Percentiles rank a stretch among this genome's conserved stretches.
Evolutionary conservation across 2,113 vertebrate genomes (phyloP).

Genomic region (Trogon melanurus): DNA sequence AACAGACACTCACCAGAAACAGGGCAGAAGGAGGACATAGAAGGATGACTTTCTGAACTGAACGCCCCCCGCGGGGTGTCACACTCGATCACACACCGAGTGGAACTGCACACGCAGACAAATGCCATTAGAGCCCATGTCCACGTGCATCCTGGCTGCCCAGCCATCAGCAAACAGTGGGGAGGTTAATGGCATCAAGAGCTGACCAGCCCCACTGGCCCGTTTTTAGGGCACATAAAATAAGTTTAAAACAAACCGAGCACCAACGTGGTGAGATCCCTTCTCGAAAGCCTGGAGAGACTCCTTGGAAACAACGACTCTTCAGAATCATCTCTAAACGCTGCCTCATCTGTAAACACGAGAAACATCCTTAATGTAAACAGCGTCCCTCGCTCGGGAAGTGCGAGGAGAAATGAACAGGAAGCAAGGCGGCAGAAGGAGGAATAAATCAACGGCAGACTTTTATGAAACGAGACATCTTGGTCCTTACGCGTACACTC

Average conservation of each 20-base stretch:
- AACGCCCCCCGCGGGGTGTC: background rate
- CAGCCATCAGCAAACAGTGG: background rate
- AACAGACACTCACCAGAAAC: too few species aligned
- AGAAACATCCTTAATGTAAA: constrained; percentile 67
- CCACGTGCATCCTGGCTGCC: background rate
- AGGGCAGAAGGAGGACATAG: background rate
- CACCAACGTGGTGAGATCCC: background rate
- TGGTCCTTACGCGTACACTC: background rate
- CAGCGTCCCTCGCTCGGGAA: constrained; percentile 1
- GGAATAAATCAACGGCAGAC: constrained; percentile 49
- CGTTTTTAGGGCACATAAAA: background rate
- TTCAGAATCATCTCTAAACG: constrained; percentile 53
- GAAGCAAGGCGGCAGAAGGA: constrained; percentile 58
- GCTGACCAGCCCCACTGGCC: background rate
- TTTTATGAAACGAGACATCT: constrained; percentile 57
- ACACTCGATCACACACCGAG: accelerated
- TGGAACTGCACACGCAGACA: background rate
- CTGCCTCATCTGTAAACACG: constrained; percentile 65
- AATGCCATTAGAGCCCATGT: background rate
- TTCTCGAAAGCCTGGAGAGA: constrained; percentile 11
- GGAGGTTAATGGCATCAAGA: background rate
- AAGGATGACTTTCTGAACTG: background rate
- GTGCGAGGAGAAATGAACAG: constrained; percentile 52
- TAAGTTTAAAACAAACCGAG: background rate
- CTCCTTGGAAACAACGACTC: constrained; percentile 10